phyloP scores from a whole-genome alignment of 2,113 vertebrate species.

The Myiopsitta monachus region DNA sequence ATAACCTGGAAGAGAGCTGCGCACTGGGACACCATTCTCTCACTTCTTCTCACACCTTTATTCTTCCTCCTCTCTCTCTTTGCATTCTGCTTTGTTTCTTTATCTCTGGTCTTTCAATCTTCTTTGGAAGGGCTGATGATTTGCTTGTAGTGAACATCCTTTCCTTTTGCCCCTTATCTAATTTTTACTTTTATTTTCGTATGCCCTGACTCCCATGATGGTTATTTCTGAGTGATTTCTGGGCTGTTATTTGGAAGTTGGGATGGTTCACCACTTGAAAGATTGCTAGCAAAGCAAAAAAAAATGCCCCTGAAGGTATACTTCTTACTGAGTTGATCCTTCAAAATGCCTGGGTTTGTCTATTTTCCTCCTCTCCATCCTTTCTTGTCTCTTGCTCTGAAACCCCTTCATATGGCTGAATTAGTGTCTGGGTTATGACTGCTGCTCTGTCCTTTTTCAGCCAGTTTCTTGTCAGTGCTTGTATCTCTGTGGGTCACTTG shows the following conservation, averaged over 20 bases:
- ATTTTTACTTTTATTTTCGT: background rate
- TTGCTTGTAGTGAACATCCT: background rate
- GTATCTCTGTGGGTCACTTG: background rate
- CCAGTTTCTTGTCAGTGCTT: background rate
- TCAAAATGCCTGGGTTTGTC: background rate
- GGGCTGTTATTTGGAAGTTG: background rate
- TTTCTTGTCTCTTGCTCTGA: background rate
- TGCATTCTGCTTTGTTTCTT: background rate
- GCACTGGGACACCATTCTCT: background rate
- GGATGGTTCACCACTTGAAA: background rate
- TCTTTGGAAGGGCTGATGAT: background rate
- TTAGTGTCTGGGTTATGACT: background rate
- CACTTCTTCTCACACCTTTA: background rate
- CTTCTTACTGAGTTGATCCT: background rate
- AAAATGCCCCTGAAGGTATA: background rate
- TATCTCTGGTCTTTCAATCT: background rate
- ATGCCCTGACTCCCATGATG: background rate
- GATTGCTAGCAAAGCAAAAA: background rate
- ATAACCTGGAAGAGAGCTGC: fast-evolving
- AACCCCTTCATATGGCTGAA: background rate
- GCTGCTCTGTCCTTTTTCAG: background rate
- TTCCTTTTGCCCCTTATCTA: background rate
- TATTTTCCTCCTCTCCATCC: background rate
- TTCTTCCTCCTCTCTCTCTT: background rate
- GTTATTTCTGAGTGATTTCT: background rate